Base-by-base conservation (phyloP, 1,140 invertebrate genomes). In the Solen grandis region DNA sequence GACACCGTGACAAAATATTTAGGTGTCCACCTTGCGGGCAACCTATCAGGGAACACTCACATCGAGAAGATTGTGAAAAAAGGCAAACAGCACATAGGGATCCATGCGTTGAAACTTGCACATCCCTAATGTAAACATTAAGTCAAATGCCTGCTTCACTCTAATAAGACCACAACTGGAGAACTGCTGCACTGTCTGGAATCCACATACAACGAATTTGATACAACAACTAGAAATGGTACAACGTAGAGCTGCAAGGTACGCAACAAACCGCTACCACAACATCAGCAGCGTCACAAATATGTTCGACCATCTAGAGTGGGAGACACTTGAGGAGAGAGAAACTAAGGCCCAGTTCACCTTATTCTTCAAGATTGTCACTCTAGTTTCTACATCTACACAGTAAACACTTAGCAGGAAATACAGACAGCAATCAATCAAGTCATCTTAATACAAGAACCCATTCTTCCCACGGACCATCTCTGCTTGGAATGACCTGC, bases 171-270 rank as follows among this genome's bases (percentile, higher is more conserved):
- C 54, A n/a, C 4, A 60, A 38, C 5, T 73, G n/a, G 72, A 75
- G 55, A 63, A 75, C 41, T 75, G 57, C 29, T 22, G 27, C 5
- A n/a, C 60, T 0, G 31, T 75, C 16, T 75, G 59, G 72, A 52
- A 65, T 50, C 59, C 72, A 0, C 19, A 29, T 38, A 38, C 38
- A 5, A 63, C 29, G 31, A 5, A 75, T 3, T 31, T 16, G 27
- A 63, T 22, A 19, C 13, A 35, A 8, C 50, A 63, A 36, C 3
- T 75, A 10, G 72, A 75, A 41, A 65, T 75, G 38, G 41, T 63
- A 25, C 72, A 75, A 35, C 19, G 72, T 13, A 63, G 72, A 63
- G 72, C 72, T 52, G 59, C 59, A 2, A 63, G 72, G 41, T 75
- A 54, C 29, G 38, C 31, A 0, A 5, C 22, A 19, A 8, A 62